Evolutionary conservation across 2,113 vertebrate species (phyloP), one percentile per base, ranked within the genome.

Genomic region (Chaetodon trifascialis): DNA sequence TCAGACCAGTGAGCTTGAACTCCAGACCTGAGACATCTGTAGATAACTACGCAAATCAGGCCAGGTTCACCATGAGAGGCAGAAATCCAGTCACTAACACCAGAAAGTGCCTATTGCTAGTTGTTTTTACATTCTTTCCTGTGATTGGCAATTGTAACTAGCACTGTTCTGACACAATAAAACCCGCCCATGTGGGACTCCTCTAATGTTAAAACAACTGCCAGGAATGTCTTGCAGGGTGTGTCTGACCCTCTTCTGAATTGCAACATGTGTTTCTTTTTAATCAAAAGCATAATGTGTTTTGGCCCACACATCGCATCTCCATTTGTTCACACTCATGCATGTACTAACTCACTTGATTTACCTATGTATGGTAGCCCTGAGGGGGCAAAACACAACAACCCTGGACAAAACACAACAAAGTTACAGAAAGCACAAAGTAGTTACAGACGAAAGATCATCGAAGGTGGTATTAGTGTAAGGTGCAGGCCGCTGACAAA

Each of bases 181-280:
- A 51, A 55, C 68, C 72, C 64, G 1, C 83, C 80, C 70, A 70
- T 19, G 68, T 65, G 88, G 62, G 66, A 78, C 65, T 80, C 54
- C 65, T 62, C 7, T 2, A 74, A 79, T 70, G 51, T 80, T 69
- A 73, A 76, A 82, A 86, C 65, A 85, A 70, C 30, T 74, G 85
- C 85, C 79, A 87, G 75, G 81, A 90, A 86, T 86, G 49, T 80
- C 8, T 68, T 1, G 4, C 79, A 58, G 86, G 85, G 88, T 58
- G 89, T 89, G 86, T 83, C 83, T 46, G 85, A 67, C 11, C 62
- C 80, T 78, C 76, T 6, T 65, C 67, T 76, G 81, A 68, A 79
- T 82, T 72, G 70, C 68, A 79, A 55, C 82, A 68, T 76, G 74
- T 75, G 75, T 74, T 82, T 5, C 15, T 63, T 64, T 60, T 65